phyloP scores from a whole-genome alignment of 2,797 vertebrate species.

The Neosilurus hyrtlii region DNA sequence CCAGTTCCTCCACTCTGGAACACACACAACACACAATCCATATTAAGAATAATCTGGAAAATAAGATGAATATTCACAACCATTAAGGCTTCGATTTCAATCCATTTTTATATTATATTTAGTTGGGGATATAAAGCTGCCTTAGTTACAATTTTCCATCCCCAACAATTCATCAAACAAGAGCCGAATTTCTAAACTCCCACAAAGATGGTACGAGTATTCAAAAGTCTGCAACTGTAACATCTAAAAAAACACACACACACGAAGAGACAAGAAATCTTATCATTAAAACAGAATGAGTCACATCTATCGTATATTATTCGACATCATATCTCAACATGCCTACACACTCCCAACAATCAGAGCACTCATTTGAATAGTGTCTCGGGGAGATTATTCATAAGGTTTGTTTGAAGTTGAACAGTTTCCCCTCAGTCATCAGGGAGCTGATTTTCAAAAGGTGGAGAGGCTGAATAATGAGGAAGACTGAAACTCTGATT shows the following conservation, averaged over 20 bases:
- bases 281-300: constrained; percentile 47
- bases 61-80: not conserved
- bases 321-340: constrained; percentile 59
- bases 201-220: constrained; percentile 37
- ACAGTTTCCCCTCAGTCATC: constrained; percentile 69
- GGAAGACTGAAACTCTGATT: constrained; percentile 69
- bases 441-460: constrained; percentile 74
- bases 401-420: constrained; percentile 79
- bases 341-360: constrained; percentile 66
- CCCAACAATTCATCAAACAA: constrained; percentile 34
- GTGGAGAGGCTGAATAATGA: constrained; percentile 66
- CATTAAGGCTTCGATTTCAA: not conserved
- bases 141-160: not conserved
- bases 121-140: not conserved
- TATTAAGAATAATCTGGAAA: not conserved
- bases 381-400: constrained; percentile 71
- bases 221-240: constrained; percentile 32
- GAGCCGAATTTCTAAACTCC: constrained; percentile 29
- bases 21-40: constrained; percentile 46
- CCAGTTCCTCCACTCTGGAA: constrained; percentile 88
- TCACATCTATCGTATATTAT: constrained; percentile 51
- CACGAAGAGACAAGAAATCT: constrained; percentile 31
- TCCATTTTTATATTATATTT: not conserved
- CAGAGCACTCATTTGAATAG: constrained; percentile 71
- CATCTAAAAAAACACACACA: not conserved